Base-by-base conservation (phyloP, 2,888 invertebrate genomes). In the Sarcophaga subvicina region DNA sequence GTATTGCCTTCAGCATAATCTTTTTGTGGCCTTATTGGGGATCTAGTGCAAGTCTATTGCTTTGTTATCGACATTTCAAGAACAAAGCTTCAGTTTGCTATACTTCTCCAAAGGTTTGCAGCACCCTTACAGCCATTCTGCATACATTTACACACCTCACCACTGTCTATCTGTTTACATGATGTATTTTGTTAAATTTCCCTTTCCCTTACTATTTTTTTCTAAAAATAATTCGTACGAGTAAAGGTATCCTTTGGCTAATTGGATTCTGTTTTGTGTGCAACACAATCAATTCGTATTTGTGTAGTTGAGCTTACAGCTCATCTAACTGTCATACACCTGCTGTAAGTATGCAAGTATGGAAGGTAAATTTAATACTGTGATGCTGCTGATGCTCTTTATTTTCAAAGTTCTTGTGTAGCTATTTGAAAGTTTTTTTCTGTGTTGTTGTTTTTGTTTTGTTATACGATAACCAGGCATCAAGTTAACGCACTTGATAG, bases 231-330 rank as follows among this genome's bases (percentile, higher is more conserved):
- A 4, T 63, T 70, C 20, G 64, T 37, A 59, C 12, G 49, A 22
- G 59, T 79, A 80, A 83, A 62, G 27, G 77, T 76, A 73, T 80
- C 80, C 76, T 72, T 76, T 25, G 64, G 73, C 86, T 86, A 86
- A 86, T 86, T 86, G 83, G 83, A 83, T 86, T 80, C 72, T 77
- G 54, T 76, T 80, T 83, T 69, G 49, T 77, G 72, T 72, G 69
- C 45, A 45, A 78, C 54, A 54, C 78, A 73, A 45, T 67, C 72
- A 37, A 67, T 72, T 72, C 0, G 20, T 72, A 37, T 37, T 37
- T 37, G 10, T 37, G 37, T 8, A 37, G 37, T 37, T 37, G 37
- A 37, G 37, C 37, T 37, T 37, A 37, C 37, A 37, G 37, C 37
- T 37, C 37, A 37, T 37, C 37, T 37, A 37, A 2, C 10, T 37